Evolutionary conservation across 1,140 invertebrate species (phyloP), one percentile per base, ranked within the genome.

Genomic region (Philopotamus ludificatus): DNA sequence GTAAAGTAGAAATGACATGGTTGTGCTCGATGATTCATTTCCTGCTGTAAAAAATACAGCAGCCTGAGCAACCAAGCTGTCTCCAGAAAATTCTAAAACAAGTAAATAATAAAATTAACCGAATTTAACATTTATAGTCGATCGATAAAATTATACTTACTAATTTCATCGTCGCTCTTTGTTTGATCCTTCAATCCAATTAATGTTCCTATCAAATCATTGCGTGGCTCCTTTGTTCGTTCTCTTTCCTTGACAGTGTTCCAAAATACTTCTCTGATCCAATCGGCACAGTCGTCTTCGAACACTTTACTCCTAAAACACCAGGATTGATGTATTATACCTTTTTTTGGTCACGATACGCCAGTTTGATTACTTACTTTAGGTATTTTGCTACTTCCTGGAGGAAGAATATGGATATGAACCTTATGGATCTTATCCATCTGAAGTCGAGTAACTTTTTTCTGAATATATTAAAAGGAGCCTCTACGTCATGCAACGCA

Each of bases 21-120:
- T 81, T 3, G 85, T 86, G 0, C 89, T 87, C 0, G 89, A 89
- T 0, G 92, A 93, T 73, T 93, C 90, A 58, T 87, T 89, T 3
- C 90, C 88, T 42, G 89, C 90, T 1, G 85, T 75, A 54, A 90
- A 88, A 71, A 91, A 91, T 0, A 86, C 80, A 10, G 86, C 85
- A 0, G 83, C 85, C 73, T 89, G 87, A 2, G 87, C 84, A 9
- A 87, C 77, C 72, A 89, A 82, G 55, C 79, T 75, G 64, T 86
- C 80, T 21, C 84, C 83, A 50, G 79, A 77, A 41, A 83, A 72
- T 70, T 81, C 83, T 83, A 26, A 28, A 23, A 47, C 25, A 45
- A 1, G 44, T 53, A 20, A 53, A 21, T n/a, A n/a, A n/a, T n/a
- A n/a, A n/a, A n/a, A n/a, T n/a, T n/a, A n/a, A n/a, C n/a, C n/a